These are phyloP conservation scores for Saccostrea echinata DNA, from an alignment of 1,140 invertebrate species.

Conservation along the genomic window DNA sequence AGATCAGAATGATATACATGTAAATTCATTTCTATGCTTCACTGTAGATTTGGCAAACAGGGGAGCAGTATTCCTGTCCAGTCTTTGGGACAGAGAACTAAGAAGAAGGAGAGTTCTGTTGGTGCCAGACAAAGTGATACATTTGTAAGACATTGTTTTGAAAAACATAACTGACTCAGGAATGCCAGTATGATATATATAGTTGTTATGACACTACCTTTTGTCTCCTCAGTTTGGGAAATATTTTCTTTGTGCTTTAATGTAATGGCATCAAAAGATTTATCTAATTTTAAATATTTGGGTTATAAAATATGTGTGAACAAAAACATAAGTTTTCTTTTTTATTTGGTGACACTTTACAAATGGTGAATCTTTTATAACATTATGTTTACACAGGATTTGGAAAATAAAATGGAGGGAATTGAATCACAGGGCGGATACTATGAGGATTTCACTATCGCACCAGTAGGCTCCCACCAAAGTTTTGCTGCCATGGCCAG, in stretches of 20 bases:
- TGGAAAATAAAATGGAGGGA: constrained; percentile 56
- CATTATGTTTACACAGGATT: constrained; percentile 35
- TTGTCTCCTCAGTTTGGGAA: too few relatives aligned
- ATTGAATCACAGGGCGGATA: constrained; percentile 63
- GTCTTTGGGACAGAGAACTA: constrained; percentile 1
- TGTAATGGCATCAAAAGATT: too few relatives aligned
- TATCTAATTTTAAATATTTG: too few relatives aligned
- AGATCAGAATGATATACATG: neutral
- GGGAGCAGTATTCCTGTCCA: neutral
- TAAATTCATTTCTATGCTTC: neutral
- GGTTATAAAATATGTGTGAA: too few relatives aligned
- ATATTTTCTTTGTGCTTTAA: too few relatives aligned
- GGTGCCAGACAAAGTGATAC: constrained; percentile 7
- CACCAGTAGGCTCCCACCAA: constrained; percentile 68
- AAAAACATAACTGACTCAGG: too few relatives aligned
- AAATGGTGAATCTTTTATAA: neutral
- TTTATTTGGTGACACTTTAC: neutral
- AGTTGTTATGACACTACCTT: too few relatives aligned
- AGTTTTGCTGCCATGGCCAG: constrained; percentile 72
- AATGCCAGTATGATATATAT: too few relatives aligned
- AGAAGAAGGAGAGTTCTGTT: neutral
- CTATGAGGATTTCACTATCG: constrained; percentile 71
- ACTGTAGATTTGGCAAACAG: neutral
- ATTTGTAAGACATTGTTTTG: neutral
- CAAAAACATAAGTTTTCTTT: neutral